Conservation (phyloP, 2,113 vertebrate genomes). For the Trochalopteron elliotii region DNA sequence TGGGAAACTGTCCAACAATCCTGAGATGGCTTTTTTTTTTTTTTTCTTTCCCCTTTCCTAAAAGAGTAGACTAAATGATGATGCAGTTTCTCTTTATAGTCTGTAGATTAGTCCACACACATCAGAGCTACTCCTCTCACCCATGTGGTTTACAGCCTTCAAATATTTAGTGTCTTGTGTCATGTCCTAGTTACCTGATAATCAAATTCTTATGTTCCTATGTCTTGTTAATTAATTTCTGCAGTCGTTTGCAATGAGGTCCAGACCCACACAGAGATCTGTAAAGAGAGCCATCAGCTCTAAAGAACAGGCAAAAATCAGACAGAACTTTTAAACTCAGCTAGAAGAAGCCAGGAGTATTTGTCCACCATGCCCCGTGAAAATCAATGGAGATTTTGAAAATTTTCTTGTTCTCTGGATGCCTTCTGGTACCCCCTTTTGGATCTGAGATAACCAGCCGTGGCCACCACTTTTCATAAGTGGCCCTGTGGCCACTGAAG, state of each 20-base stretch:
- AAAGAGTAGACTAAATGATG: background rate
- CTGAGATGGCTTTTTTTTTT: background rate
- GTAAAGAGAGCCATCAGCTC: background rate
- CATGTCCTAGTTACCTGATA: background rate
- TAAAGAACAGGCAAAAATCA: background rate
- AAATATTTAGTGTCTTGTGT: background rate
- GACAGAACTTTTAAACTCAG: background rate
- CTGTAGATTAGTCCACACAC: background rate
- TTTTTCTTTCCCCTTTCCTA: too few relatives aligned
- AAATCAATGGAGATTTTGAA: background rate
- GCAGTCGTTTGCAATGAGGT: background rate
- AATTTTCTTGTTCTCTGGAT: background rate
- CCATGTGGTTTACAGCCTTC: background rate
- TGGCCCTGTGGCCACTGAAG: background rate
- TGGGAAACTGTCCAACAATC: slow-evolving; percentile 28
- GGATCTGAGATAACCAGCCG: background rate
- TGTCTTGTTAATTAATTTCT: background rate
- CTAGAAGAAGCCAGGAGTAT: background rate
- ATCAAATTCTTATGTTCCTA: background rate
- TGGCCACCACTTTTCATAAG: background rate
- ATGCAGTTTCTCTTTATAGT: background rate
- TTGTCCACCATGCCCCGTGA: background rate
- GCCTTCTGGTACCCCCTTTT: background rate
- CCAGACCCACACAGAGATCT: background rate
- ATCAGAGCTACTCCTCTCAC: background rate